These are phyloP conservation scores for Netelia fuscicornis DNA, from an alignment of 2,888 invertebrate species.

Conservation along the genomic window DNA sequence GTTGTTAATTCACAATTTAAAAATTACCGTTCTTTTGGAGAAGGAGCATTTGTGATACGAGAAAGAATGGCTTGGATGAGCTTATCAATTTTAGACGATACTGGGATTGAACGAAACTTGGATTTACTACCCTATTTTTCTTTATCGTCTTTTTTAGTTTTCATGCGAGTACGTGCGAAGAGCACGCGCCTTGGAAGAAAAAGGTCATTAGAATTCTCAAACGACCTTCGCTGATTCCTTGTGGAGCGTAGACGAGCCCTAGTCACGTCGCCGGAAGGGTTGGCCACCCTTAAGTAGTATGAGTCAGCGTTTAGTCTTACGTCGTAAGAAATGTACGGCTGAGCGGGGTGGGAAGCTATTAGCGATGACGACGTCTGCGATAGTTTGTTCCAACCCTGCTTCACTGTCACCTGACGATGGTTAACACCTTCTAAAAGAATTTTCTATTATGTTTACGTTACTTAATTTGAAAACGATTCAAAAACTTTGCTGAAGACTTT, in stretches of 20 bases:
- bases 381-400: background rate
- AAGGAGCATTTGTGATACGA: too few relatives aligned
- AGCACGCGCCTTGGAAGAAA: slow-evolving; percentile 10
- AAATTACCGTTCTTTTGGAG: too few relatives aligned
- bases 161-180: background rate
- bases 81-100: too few relatives aligned
- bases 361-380: background rate
- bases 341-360: background rate
- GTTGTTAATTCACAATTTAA: background rate
- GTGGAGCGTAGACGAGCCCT: slow-evolving; percentile 2
- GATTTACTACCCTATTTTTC: background rate
- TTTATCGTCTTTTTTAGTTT: background rate
- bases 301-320: slow-evolving; percentile 43
- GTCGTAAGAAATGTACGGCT: background rate
- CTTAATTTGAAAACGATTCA: too few relatives aligned
- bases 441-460: too few relatives aligned
- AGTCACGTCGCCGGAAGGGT: slow-evolving; percentile 2
- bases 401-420: background rate
- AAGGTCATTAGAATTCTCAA: slow-evolving; percentile 12
- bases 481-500: too few relatives aligned
- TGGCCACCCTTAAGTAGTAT: slow-evolving; percentile 33
- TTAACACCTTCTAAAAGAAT: too few relatives aligned
- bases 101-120: background rate
- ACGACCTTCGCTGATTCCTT: slow-evolving; percentile 27
- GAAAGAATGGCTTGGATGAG: too few relatives aligned